Conservation (phyloP, 2,888 invertebrate genomes). For the Tenodera sinensis region DNA sequence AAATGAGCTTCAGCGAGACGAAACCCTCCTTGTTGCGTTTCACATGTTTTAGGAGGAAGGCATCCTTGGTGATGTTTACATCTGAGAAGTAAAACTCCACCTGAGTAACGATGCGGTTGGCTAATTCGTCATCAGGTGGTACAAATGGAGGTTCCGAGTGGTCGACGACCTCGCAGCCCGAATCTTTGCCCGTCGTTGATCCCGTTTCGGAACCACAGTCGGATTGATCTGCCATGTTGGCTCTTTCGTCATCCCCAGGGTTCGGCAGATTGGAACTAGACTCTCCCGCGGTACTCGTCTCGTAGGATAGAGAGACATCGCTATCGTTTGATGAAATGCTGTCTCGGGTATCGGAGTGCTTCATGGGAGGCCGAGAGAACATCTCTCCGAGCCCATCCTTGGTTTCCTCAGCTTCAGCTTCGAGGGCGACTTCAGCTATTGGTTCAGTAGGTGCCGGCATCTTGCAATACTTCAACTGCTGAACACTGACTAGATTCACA, state of each 20-base stretch:
- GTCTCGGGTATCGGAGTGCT: constrained; percentile 55
- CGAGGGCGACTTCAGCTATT: not conserved
- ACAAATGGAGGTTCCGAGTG: constrained; percentile 55
- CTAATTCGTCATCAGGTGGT: constrained; percentile 69
- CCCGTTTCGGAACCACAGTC: constrained; percentile 63
- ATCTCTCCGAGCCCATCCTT: constrained; percentile 40
- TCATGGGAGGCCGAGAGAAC: constrained; percentile 48
- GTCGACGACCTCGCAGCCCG: constrained; percentile 29
- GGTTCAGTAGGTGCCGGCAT: constrained; percentile 15
- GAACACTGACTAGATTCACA: not conserved
- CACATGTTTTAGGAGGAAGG: constrained; percentile 91
- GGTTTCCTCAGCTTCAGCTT: not conserved
- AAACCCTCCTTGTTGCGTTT: constrained; percentile 93
- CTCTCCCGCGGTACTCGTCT: constrained; percentile 40
- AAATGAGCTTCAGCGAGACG: constrained; percentile 90
- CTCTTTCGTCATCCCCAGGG: constrained; percentile 55
- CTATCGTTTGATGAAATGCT: constrained; percentile 61
- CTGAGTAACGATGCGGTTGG: constrained; percentile 75
- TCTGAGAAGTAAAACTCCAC: constrained; percentile 97
- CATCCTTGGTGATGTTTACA: constrained; percentile 91
- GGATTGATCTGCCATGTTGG: constrained; percentile 59
- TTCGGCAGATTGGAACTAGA: constrained; percentile 32
- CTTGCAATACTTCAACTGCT: not conserved
- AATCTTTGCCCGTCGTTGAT: constrained; percentile 63
- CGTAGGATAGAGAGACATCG: constrained; percentile 56